Percentiles rank a stretch among this genome's conserved stretches.
Evolutionary conservation across 2,797 vertebrate genomes (phyloP).

Genomic region (Diplodus puntazzo): DNA sequence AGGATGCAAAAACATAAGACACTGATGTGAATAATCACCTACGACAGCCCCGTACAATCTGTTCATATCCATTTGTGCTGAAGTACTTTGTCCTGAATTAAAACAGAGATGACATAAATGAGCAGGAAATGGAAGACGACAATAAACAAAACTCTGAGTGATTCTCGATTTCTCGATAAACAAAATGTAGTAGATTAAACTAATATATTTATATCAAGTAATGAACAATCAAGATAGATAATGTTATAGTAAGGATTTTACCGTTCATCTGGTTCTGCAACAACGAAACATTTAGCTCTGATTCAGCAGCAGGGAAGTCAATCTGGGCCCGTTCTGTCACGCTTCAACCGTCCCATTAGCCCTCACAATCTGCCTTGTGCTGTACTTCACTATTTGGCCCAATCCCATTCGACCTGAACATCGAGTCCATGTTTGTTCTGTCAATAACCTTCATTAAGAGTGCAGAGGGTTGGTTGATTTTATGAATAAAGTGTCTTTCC

Average conservation of each 20-base stretch:
- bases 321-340: slow-evolving; percentile 54
- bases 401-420: slow-evolving; percentile 22
- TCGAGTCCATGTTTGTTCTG: background rate
- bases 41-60: background rate
- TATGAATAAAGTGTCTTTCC: slow-evolving; percentile 19
- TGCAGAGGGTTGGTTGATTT: background rate
- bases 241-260: background rate
- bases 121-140: no score
- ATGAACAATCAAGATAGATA: background rate
- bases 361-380: slow-evolving; percentile 33
- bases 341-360: slow-evolving; percentile 34
- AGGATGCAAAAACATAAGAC: background rate
- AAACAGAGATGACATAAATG: no score
- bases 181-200: background rate
- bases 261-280: slow-evolving; percentile 35
- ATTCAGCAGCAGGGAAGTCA: slow-evolving; percentile 58
- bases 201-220: background rate
- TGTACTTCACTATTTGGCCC: slow-evolving; percentile 16
- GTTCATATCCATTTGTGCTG: background rate
- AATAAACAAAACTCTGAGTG: no score
- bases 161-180: background rate
- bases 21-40: background rate
- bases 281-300: slow-evolving; percentile 33
- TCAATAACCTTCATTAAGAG: slow-evolving; percentile 22
- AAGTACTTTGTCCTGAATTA: background rate